A percentile compares a stretch with the other conserved stretches of the same genome.
phyloP scores from a whole-genome alignment of 2,797 vertebrate genomes.

The Carcharodon carcharias region DNA sequence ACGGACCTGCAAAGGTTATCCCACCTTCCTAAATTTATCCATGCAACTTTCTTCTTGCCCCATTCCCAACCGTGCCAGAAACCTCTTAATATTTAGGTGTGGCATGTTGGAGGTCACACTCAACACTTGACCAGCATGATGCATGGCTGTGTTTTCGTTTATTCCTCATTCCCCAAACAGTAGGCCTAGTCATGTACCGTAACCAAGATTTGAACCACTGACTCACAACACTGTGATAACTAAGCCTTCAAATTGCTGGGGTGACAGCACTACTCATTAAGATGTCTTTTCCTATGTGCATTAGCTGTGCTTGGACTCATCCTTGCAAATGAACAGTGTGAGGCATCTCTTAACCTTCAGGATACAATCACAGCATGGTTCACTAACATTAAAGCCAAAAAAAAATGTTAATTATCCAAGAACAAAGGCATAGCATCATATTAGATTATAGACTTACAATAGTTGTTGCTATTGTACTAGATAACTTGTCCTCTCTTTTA shows the following conservation, averaged over 20 bases:
- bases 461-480: neutral
- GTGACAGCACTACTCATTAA: neutral
- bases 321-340: neutral
- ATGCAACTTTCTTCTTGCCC: neutral
- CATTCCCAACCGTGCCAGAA: neutral
- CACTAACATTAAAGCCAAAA: neutral
- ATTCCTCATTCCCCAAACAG: neutral
- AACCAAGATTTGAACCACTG: neutral
- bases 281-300: neutral
- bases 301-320: conserved; percentile 12
- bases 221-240: neutral
- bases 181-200: neutral
- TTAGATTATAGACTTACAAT: neutral
- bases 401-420: neutral
- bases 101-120: neutral
- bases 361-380: neutral
- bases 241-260: neutral
- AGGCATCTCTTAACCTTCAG: neutral
- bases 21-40: neutral
- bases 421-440: neutral
- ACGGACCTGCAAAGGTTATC: neutral
- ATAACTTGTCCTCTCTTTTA: neutral
- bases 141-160: neutral
- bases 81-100: neutral
- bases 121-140: neutral